Base-by-base conservation (phyloP, 2,888 invertebrate species). In the Perizoma affinitatum region DNA sequence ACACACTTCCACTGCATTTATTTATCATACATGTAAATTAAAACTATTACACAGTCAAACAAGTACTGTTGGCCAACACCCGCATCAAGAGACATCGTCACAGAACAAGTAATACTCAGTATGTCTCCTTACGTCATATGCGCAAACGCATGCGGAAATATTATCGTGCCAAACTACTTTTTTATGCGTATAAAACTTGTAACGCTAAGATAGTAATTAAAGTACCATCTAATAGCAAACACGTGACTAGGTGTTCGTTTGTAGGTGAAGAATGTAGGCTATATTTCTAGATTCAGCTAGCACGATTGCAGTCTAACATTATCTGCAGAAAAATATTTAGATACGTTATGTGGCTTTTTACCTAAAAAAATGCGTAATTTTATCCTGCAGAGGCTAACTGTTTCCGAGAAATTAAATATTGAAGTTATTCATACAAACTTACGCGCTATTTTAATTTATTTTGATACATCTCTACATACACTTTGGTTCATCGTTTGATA, bases 141-240 rank as follows among this genome's bases (percentile, higher is more conserved):
- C 59, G 51, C 58, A 47, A 71, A 65, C 63, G 73, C 76, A 75
- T 72, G 71, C 80, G 83, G 84, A 83, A 84, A 76, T 67, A 69
- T 71, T 69, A 63, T 55, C 67, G 70, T 72, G 73, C 70, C 62
- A 76, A 72, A 69, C 65, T 63, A 67, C 66, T 59, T 73, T 70
- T 71, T 65, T 66, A 66, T 70, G 70, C 67, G 65, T n/a, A n/a
- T n/a, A 68, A 66, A 67, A 61, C 67, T 67, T 65, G 65, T 52
- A 54, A 67, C 66, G 47, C 72, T 62, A 65, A 66, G 65, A 65
- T 44, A 54, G 50, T 66, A 54, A 56, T 65, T 63, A 61, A 61
- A 51, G 50, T 61, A 57, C 50, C 58, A 51, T 60, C 51, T 58
- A 58, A 60, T 58, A 42, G 54, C 54, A 52, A 43, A 55, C 52